phyloP scores from a whole-genome alignment of 1,140 invertebrate genomes.

The Archivesica marissinica region DNA sequence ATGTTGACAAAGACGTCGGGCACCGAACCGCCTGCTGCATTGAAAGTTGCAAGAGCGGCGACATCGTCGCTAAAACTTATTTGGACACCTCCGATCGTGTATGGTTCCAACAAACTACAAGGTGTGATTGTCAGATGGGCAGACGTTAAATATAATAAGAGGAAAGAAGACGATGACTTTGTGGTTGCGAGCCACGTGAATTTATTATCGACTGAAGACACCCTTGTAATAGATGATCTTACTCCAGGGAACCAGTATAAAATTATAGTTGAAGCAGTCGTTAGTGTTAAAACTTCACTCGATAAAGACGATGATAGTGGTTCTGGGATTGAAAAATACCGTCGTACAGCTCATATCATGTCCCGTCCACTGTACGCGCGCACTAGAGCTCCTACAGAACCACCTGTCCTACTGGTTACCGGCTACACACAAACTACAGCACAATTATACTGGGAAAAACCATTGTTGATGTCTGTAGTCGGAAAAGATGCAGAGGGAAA shows the following conservation, averaged over 20 bases:
- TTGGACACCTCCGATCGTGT: constrained; percentile 81
- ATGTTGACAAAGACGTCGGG: constrained; percentile 81
- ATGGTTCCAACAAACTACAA: constrained; percentile 82
- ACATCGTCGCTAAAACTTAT: constrained; percentile 76
- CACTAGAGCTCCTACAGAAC: constrained; percentile 81
- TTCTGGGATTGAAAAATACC: constrained; percentile 76
- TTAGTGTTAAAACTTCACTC: constrained; percentile 83
- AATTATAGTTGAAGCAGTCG: constrained; percentile 83
- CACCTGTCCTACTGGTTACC: constrained; percentile 77
- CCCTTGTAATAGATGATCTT: constrained; percentile 77
- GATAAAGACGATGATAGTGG: constrained; percentile 74
- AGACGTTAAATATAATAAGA: constrained; percentile 71
- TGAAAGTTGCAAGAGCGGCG: constrained; percentile 76
- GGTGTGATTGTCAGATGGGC: constrained; percentile 82
- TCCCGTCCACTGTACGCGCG: constrained; percentile 81
- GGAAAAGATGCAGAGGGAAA: constrained; percentile 79
- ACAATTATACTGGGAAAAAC: constrained; percentile 83
- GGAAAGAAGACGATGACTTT: constrained; percentile 73
- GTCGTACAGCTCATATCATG: constrained; percentile 82
- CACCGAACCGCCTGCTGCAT: constrained; percentile 81
- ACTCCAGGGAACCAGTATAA: constrained; percentile 80
- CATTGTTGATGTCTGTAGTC: constrained; percentile 78
- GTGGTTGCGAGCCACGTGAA: constrained; percentile 78
- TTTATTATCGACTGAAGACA: constrained; percentile 77
- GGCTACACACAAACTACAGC: constrained; percentile 80